phyloP scores from a whole-genome alignment of 1,140 invertebrate species.

The Danaus plexippus region DNA sequence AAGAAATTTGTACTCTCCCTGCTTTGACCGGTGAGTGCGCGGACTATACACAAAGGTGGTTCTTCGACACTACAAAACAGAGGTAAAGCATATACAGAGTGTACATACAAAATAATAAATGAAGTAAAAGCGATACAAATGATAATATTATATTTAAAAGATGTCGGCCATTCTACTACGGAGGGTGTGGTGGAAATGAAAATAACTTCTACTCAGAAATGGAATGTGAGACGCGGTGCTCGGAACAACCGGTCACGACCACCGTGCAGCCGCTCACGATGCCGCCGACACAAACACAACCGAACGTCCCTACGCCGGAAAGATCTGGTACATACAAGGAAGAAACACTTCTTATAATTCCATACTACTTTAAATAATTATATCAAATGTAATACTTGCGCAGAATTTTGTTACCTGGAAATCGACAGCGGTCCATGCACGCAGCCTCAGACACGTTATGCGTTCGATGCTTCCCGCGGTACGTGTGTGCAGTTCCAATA shows the following conservation, averaged over 20 bases:
- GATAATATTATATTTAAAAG: conserved; percentile 26
- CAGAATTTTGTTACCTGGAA: conserved; percentile 81
- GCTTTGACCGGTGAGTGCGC: conserved; percentile 84
- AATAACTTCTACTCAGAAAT: conserved; percentile 83
- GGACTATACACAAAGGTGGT: conserved; percentile 85
- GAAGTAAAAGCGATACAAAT: not conserved
- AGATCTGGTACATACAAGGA: conserved; percentile 3
- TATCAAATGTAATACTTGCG: conserved; percentile 20
- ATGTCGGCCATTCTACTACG: conserved; percentile 85
- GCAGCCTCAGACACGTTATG: conserved; percentile 76
- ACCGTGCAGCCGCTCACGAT: conserved; percentile 14
- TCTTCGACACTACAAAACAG: conserved; percentile 79
- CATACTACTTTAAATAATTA: too few species aligned
- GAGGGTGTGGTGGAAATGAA: conserved; percentile 90
- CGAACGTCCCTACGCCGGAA: conserved; percentile 8
- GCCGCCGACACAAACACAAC: conserved; percentile 15
- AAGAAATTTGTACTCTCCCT: conserved; percentile 83
- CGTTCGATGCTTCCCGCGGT: conserved; percentile 83
- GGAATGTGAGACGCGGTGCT: conserved; percentile 75
- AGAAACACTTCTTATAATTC: conserved; percentile 3
- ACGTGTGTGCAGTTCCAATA: conserved; percentile 88
- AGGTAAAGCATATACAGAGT: conserved; percentile 33
- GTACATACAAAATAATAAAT: not conserved
- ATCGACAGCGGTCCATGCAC: conserved; percentile 81
- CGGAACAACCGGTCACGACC: conserved; percentile 23